Percentiles rank a stretch among this genome's conserved stretches.
Evolutionary conservation across 1,140 invertebrate genomes (phyloP).

Genomic region (Drosophila athabasca): DNA sequence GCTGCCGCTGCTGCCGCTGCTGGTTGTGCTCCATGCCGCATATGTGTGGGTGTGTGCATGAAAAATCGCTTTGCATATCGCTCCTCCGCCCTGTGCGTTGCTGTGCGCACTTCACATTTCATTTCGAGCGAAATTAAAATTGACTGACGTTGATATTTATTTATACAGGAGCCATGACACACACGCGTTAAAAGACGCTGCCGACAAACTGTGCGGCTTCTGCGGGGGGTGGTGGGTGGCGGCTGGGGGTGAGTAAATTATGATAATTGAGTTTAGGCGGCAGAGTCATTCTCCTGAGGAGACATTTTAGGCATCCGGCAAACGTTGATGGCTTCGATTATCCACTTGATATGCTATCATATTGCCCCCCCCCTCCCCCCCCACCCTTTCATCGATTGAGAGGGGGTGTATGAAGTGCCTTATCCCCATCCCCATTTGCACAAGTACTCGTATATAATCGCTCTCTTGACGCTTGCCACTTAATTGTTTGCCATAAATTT

Average conservation of each 20-base stretch:
- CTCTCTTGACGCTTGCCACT: constrained; percentile 49
- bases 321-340: constrained; percentile 39
- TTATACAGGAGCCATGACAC: constrained; percentile 19
- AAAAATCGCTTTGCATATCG: constrained; percentile 75
- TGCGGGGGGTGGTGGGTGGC: not conserved
- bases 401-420: too few relatives aligned
- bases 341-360: constrained; percentile 15
- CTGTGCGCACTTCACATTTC: constrained; percentile 70
- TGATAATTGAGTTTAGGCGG: constrained; percentile 50
- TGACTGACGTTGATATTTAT: constrained; percentile 78
- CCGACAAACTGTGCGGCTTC: not conserved
- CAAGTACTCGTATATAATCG: constrained; percentile 14
- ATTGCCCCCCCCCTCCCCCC: not conserved
- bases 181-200: too few relatives aligned
- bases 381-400: too few relatives aligned
- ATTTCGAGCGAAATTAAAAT: constrained; percentile 74
- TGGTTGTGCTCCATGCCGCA: constrained; percentile 3
- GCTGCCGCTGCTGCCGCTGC: not conserved
- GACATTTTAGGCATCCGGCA: not conserved
- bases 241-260: constrained; percentile 25
- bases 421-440: too few relatives aligned
- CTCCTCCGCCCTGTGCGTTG: constrained; percentile 14
- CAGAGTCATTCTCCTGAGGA: constrained; percentile 3
- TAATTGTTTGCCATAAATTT: constrained; percentile 70
- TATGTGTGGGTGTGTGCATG: constrained; percentile 54